Conservation (phyloP, 2,113 vertebrate species). For the Sceloporus tristichus region DNA sequence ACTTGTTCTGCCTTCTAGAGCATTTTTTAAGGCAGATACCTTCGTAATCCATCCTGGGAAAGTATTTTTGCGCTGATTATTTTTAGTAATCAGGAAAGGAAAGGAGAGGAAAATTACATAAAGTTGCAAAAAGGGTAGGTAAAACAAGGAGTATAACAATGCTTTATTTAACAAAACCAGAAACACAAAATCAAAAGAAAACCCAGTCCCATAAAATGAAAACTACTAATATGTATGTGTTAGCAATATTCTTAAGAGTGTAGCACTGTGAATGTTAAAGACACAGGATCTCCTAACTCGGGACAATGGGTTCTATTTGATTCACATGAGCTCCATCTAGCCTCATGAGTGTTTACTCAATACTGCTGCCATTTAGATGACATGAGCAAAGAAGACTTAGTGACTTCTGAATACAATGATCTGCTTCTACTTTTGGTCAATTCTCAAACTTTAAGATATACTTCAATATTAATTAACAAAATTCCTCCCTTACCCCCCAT, state of each 20-base stretch:
- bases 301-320: neutral
- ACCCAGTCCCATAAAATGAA: neutral
- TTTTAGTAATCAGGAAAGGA: neutral
- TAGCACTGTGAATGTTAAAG: neutral
- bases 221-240: neutral
- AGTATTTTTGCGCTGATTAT: neutral
- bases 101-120: neutral
- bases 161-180: neutral
- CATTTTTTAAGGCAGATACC: too few relatives aligned
- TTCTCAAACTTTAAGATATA: neutral
- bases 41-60: neutral
- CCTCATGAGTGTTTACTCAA: neutral
- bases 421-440: neutral
- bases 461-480: neutral
- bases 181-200: neutral
- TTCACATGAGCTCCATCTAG: neutral
- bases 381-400: neutral
- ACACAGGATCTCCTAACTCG: neutral
- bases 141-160: neutral
- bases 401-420: neutral
- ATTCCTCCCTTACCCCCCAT: neutral
- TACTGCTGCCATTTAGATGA: neutral
- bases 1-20: neutral
- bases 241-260: neutral
- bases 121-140: too few relatives aligned